Evolutionary conservation across 2,113 vertebrate species (phyloP).

Genomic region (Turdus rufiventris): DNA sequence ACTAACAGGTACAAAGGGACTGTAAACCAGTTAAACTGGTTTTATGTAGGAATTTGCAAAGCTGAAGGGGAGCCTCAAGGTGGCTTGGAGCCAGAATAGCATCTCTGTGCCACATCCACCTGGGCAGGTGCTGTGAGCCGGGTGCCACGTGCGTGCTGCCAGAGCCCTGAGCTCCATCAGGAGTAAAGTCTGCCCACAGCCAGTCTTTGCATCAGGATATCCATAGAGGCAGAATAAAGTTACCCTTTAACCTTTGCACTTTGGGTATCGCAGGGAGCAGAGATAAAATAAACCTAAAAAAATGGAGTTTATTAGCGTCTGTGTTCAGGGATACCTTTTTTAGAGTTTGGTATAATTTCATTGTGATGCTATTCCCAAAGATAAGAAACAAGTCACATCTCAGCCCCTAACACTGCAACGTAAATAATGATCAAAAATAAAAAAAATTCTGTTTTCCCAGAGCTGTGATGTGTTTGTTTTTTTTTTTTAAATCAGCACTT

Average conservation of each 20-base stretch:
- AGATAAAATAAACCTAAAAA: neutral
- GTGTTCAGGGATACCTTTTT: neutral
- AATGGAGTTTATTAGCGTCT: neutral
- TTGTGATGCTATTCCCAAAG: neutral
- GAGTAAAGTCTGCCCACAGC: neutral
- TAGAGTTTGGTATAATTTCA: neutral
- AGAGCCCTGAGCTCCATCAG: neutral
- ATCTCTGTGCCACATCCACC: neutral
- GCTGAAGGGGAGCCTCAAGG: neutral
- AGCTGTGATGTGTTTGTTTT: fast-evolving
- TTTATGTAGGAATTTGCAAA: neutral
- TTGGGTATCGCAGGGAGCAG: neutral
- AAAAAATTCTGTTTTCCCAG: neutral
- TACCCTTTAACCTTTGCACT: neutral
- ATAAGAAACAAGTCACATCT: neutral
- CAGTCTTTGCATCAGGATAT: neutral
- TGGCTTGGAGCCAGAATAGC: neutral
- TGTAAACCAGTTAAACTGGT: slow-evolving; percentile 37
- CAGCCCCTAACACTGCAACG: neutral
- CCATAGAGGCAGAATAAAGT: neutral
- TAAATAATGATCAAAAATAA: neutral
- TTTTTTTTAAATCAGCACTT: neutral
- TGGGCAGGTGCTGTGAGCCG: neutral
- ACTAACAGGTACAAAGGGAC: neutral
- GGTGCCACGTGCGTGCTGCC: neutral